Evolutionary conservation across 1,140 invertebrate genomes (phyloP).

Genomic region (Pseudomyrmex sp.): DNA sequence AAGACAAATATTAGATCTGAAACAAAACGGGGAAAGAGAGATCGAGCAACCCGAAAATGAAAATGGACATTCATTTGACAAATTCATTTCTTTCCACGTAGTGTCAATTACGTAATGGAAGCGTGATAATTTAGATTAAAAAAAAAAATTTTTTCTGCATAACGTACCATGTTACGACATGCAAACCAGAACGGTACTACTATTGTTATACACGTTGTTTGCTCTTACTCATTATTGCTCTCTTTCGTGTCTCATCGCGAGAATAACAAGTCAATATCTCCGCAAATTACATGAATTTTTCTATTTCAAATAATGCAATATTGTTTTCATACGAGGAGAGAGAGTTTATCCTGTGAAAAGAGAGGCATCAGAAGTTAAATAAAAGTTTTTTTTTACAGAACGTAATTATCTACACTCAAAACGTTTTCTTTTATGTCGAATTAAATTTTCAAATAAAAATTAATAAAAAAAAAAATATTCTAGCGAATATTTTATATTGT

Average conservation of each 20-base stretch:
- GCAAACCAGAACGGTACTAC: background rate
- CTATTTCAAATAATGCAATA: background rate
- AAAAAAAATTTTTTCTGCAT: background rate
- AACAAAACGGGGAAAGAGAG: conserved; percentile 14
- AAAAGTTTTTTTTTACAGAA: conserved; percentile 10
- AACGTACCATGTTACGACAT: no score
- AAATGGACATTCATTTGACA: conserved; percentile 43
- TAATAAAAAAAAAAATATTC: background rate
- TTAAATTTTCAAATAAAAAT: no score
- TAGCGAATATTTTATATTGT: conserved; percentile 2
- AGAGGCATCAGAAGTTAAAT: background rate
- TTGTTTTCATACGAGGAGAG: background rate
- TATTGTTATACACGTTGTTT: conserved; percentile 11
- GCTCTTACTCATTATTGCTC: background rate
- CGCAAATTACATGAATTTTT: background rate
- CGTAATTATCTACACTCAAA: conserved; percentile 3
- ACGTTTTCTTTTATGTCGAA: background rate
- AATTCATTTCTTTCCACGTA: conserved; percentile 18
- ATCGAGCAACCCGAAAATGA: conserved; percentile 44
- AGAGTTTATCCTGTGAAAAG: background rate
- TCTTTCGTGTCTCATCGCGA: background rate
- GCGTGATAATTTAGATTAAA: conserved; percentile 5
- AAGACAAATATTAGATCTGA: conserved; percentile 44
- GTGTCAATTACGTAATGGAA: conserved; percentile 49
- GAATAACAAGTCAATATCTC: background rate